Conservation (phyloP, 2,113 vertebrate species). For the Paratilapia polleni region DNA sequence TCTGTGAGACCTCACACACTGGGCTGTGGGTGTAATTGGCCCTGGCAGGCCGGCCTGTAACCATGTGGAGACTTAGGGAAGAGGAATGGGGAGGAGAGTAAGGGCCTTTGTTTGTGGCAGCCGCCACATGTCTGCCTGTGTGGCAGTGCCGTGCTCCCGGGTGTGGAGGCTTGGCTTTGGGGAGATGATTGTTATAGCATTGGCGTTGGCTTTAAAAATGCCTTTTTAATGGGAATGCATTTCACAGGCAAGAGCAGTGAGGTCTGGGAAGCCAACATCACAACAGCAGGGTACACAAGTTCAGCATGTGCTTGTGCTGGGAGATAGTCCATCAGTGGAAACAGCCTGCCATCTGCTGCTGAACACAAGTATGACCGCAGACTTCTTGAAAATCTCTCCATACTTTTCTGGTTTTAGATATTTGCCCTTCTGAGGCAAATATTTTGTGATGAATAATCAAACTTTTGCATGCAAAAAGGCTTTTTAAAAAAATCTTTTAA, state of each 20-base stretch:
- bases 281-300: slow-evolving; percentile 66
- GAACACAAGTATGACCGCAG: slow-evolving; percentile 29
- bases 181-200: slow-evolving; percentile 83
- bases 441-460: background rate
- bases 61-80: slow-evolving; percentile 70
- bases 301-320: slow-evolving; percentile 47
- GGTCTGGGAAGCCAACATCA: slow-evolving; percentile 75
- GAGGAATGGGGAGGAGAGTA: slow-evolving; percentile 69
- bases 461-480: background rate
- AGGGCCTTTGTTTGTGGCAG: slow-evolving; percentile 80
- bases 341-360: slow-evolving; percentile 84
- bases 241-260: slow-evolving; percentile 79
- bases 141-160: slow-evolving; percentile 72
- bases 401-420: slow-evolving; percentile 9
- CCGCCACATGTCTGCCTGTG: slow-evolving; percentile 80
- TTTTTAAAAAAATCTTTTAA: background rate
- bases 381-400: background rate
- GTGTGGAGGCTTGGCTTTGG: slow-evolving; percentile 73
- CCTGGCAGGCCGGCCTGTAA: slow-evolving; percentile 74
- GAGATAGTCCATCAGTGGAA: slow-evolving; percentile 70
- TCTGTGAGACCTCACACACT: slow-evolving; percentile 81
- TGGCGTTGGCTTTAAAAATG: slow-evolving; percentile 82
- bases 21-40: slow-evolving; percentile 81
- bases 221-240: slow-evolving; percentile 82
- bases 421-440: slow-evolving; percentile 4